Evolutionary conservation across 2,888 invertebrate genomes (phyloP).

Genomic region (Chrysolina oricalcia): DNA sequence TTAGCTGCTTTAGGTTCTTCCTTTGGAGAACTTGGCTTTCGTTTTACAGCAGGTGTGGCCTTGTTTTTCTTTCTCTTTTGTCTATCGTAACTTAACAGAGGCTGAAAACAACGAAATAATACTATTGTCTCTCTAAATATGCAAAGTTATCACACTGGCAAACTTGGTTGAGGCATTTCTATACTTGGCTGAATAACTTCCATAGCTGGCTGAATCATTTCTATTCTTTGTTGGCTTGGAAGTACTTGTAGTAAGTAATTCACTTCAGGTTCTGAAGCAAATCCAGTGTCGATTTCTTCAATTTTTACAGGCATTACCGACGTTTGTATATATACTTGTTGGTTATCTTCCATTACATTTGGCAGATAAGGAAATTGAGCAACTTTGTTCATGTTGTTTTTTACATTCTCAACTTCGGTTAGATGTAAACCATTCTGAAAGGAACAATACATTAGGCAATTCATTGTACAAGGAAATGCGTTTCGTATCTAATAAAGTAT

Average conservation of each 20-base stretch:
- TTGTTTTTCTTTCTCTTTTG: slow-evolving; percentile 61
- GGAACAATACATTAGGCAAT: background rate
- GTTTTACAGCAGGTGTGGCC: slow-evolving; percentile 9
- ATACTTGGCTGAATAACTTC: slow-evolving; percentile 51
- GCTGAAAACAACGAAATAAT: slow-evolving; percentile 51
- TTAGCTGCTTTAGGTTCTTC: slow-evolving; percentile 49
- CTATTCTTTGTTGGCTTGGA: slow-evolving; percentile 65
- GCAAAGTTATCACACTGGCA: too few relatives aligned
- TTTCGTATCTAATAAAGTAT: too few relatives aligned
- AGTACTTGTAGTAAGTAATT: slow-evolving; percentile 65
- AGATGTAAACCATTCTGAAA: slow-evolving; percentile 44
- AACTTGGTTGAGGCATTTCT: slow-evolving; percentile 41
- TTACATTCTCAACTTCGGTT: slow-evolving; percentile 28
- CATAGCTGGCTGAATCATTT: slow-evolving; percentile 51
- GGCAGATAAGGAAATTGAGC: slow-evolving; percentile 32
- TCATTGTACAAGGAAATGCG: background rate
- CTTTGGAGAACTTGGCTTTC: slow-evolving; percentile 44
- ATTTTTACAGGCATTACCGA: slow-evolving; percentile 10
- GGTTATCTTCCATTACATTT: slow-evolving; percentile 26
- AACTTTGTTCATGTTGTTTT: slow-evolving; percentile 25
- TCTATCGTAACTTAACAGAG: slow-evolving; percentile 61
- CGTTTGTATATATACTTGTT: slow-evolving; percentile 19
- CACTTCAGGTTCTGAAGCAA: slow-evolving; percentile 35
- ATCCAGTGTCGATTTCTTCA: slow-evolving; percentile 36
- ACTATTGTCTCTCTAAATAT: background rate